Conservation (phyloP, 2,888 invertebrate species). For the Pelosia muscerda region DNA sequence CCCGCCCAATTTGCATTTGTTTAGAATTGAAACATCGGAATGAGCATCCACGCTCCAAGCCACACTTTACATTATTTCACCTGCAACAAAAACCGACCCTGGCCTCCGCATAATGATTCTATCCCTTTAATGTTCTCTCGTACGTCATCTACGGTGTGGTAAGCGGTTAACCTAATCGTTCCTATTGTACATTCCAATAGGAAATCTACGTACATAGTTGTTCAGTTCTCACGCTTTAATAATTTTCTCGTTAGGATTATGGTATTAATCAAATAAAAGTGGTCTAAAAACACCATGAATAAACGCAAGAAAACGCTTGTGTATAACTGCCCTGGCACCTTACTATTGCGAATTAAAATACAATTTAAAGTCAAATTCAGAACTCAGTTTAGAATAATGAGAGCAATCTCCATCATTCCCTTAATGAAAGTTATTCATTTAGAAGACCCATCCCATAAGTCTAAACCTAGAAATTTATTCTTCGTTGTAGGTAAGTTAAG, state of each 20-base stretch:
- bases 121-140: slow-evolving; percentile 62
- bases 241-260: not conserved
- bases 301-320: not conserved
- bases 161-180: slow-evolving; percentile 65
- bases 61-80: slow-evolving; percentile 64
- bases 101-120: slow-evolving; percentile 51
- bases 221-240: slow-evolving; percentile 21
- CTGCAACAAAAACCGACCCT: slow-evolving; percentile 53
- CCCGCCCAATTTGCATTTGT: slow-evolving; percentile 82
- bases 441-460: not conserved
- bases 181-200: slow-evolving; percentile 60
- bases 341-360: not conserved
- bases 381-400: not conserved
- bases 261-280: not conserved
- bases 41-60: slow-evolving; percentile 55
- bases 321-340: no score
- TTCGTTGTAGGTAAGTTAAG: not conserved
- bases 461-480: not conserved
- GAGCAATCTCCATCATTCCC: no score
- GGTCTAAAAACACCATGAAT: not conserved
- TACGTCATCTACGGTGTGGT: slow-evolving; percentile 39
- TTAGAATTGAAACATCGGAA: slow-evolving; percentile 74
- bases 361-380: not conserved
- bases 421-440: not conserved
- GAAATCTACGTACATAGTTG: slow-evolving; percentile 29